These are phyloP conservation scores for Archilochus colubris DNA, from an alignment of 2,113 vertebrate genomes.

Conservation along the genomic window DNA sequence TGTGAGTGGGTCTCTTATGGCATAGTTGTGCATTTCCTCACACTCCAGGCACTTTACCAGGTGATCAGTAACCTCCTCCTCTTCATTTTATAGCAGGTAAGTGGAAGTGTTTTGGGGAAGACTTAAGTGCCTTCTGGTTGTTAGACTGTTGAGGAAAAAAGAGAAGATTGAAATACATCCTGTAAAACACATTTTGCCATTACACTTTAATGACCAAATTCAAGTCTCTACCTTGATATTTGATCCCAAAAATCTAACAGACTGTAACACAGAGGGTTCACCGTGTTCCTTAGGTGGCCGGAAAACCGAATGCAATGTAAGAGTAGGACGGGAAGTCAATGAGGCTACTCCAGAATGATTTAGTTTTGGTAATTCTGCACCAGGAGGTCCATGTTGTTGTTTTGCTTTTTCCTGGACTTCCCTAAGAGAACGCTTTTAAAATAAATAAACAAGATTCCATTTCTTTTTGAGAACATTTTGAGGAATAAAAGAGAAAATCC, in stretches of 20 bases:
- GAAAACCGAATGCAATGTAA: conserved; percentile 58
- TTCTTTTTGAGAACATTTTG: not conserved
- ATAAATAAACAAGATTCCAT: not conserved
- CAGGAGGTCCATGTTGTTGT: conserved; percentile 34
- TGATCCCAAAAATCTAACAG: conserved; percentile 74
- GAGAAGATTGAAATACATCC: not conserved
- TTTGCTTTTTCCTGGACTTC: conserved; percentile 55
- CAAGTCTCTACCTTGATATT: conserved; percentile 73
- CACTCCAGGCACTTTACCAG: not conserved
- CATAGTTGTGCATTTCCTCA: not conserved
- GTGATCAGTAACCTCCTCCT: conserved; percentile 72
- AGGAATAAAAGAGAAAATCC: not conserved
- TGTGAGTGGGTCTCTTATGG: not conserved
- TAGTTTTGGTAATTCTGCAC: conserved; percentile 77
- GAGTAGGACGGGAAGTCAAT: conserved; percentile 63
- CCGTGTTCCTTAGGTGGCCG: not conserved
- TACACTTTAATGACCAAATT: not conserved
- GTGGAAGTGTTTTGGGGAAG: conserved; percentile 69
- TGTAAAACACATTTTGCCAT: not conserved
- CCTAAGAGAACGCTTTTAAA: conserved; percentile 72
- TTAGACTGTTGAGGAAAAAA: conserved; percentile 76
- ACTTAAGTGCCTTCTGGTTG: conserved; percentile 69
- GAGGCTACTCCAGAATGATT: conserved; percentile 62
- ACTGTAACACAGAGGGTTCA: conserved; percentile 67
- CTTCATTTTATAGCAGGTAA: conserved; percentile 78